Base-by-base conservation (phyloP, 2,888 invertebrate genomes). In the Thecophora atra region DNA sequence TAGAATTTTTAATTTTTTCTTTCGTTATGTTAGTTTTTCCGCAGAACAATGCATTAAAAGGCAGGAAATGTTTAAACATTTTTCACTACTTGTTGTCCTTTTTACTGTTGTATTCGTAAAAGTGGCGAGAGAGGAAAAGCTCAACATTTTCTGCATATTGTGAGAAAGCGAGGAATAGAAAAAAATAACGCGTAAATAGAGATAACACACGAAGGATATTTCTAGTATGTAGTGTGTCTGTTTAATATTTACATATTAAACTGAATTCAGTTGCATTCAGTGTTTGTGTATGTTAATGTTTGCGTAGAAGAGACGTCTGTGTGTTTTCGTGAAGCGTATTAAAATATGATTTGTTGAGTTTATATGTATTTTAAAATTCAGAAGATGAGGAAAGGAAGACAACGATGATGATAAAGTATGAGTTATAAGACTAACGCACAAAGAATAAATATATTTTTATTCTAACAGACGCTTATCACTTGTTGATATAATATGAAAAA, bases 31-130 rank as follows among this genome's bases (percentile, higher is more conserved):
- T 60, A n/a, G 28, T 60, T 44, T 19, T 19, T 58, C 44, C 58
- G 37, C 69, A 44, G 58, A 26, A 28, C 26, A 44, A 21, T 26
- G 54, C 70, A 70, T 62, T 70, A 70, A 70, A 70, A 70, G 70
- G 62, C 58, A 30, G 70, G 70, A 70, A 70, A 62, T 70, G 62
- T 70, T 70, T 62, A 69, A 70, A 62, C 70, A 62, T 62, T 70
- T 70, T 52, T 62, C 62, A 24, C 69, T 68, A 24, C 44, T 19
- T 47, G 2, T 24, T 24, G n/a, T n/a, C 21, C 7, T 37, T 37
- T 2, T 54, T 54, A n/a, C n/a, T 54, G 19, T 19, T 3, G 54
- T n/a, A n/a, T n/a, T n/a, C 3, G 24, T 54, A 3, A n/a, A 54
- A 3, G 54, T 51, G 51, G 37, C 7, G 37, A 37, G 37, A 17